Evolutionary conservation across 2,888 invertebrate genomes (phyloP).

Genomic region (Ophion ellenae): DNA sequence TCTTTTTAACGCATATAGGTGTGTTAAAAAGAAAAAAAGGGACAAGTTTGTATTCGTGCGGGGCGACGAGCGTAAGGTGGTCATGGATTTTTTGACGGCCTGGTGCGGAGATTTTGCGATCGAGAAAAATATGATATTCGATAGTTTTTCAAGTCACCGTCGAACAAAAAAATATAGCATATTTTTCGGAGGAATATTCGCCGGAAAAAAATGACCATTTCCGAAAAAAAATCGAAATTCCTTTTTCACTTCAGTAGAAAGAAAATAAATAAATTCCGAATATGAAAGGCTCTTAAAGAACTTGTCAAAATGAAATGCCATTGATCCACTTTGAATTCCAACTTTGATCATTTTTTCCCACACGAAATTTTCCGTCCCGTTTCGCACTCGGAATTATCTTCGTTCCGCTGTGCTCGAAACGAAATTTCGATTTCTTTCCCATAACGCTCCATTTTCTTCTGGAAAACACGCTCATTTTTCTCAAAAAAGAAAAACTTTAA

Average conservation of each 20-base stretch:
- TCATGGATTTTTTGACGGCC: not conserved
- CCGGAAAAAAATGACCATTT: not conserved
- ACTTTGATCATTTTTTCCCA: not conserved
- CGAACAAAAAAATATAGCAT: not conserved
- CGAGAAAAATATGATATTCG: not conserved
- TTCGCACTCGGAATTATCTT: not conserved
- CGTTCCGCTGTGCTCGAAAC: not conserved
- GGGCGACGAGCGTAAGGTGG: not conserved
- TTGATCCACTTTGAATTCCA: not conserved
- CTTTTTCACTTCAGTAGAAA: not conserved
- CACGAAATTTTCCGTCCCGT: not conserved
- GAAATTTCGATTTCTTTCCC: not conserved
- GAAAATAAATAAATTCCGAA: not conserved
- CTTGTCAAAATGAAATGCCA: not conserved
- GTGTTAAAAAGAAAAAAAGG: not conserved
- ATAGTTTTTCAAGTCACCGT: too few species aligned
- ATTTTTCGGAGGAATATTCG: not conserved
- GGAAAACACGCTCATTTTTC: too few species aligned
- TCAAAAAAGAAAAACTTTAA: too few species aligned
- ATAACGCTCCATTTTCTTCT: not conserved
- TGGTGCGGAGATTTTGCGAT: not conserved
- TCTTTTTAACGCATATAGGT: slow-evolving; percentile 57
- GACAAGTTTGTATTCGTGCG: not conserved
- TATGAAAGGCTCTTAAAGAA: not conserved
- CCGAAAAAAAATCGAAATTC: not conserved